A percentile compares a stretch with the other conserved stretches of the same genome.
Evolutionary conservation across 2,888 invertebrate genomes (phyloP).

Genomic region (Archips crataeganus): DNA sequence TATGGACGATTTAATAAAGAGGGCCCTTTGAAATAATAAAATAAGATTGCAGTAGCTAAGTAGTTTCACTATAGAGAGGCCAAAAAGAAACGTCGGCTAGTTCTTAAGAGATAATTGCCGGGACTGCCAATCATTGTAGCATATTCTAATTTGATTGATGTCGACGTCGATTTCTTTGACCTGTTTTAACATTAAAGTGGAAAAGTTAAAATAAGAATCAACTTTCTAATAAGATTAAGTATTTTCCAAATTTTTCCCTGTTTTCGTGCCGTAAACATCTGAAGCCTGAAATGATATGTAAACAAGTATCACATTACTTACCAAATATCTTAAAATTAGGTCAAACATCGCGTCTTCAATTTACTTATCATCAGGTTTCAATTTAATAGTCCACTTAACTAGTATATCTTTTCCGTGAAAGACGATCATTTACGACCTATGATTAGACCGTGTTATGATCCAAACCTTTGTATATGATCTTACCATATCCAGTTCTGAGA

Average conservation of each 20-base stretch:
- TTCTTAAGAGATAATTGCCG: conserved; percentile 14
- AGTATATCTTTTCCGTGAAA: background rate
- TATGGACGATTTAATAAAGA: too few relatives aligned
- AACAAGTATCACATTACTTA: background rate
- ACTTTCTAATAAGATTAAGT: background rate
- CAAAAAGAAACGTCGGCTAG: background rate
- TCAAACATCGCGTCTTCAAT: background rate
- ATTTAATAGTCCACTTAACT: background rate
- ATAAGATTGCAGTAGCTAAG: too few relatives aligned
- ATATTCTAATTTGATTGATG: conserved; percentile 31
- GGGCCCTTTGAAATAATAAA: too few relatives aligned
- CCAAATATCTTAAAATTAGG: background rate
- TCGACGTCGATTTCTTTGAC: conserved; percentile 15
- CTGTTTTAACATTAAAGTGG: conserved; percentile 12
- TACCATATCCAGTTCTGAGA: conserved; percentile 96
- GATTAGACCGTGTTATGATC: background rate
- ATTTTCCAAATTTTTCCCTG: background rate
- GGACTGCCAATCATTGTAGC: conserved; percentile 16
- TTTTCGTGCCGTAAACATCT: background rate
- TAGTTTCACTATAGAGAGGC: background rate
- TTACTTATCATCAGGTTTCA: background rate
- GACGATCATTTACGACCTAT: background rate
- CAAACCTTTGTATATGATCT: conserved; percentile 49
- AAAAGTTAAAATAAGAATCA: conserved; percentile 19
- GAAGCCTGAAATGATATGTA: background rate